These are phyloP conservation scores for Leptopilina clavipes DNA, from an alignment of 1,140 invertebrate genomes.

Conservation along the genomic window DNA sequence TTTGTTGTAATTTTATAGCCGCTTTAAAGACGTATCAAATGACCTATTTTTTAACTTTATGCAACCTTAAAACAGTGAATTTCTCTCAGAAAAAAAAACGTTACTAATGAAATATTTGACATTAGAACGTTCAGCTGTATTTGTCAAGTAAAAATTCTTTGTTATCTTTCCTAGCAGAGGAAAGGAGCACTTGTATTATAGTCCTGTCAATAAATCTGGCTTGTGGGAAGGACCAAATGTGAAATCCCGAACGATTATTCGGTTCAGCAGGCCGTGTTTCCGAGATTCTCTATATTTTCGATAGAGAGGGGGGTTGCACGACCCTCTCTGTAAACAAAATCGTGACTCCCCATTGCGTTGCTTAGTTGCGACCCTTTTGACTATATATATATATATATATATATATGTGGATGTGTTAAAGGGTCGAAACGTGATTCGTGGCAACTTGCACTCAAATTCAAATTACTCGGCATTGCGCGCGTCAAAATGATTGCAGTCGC, in stretches of 20 bases:
- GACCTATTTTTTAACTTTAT: no score
- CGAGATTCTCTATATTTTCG: conserved; percentile 13
- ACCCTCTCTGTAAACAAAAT: conserved; percentile 24
- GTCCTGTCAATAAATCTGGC: conserved; percentile 20
- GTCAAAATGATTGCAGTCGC: conserved; percentile 28
- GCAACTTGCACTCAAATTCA: conserved; percentile 31
- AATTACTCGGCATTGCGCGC: conserved; percentile 34
- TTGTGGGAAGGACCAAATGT: conserved; percentile 12
- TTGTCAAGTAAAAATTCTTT: neutral
- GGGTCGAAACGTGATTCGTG: conserved; percentile 27
- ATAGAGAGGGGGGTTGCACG: neutral
- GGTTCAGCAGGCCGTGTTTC: conserved; percentile 18
- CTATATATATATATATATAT: no score
- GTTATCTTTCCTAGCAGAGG: neutral
- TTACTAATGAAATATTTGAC: conserved; percentile 6
- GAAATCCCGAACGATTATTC: conserved; percentile 18
- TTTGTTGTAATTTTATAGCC: no score
- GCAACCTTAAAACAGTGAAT: no score
- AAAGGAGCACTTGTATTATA: neutral
- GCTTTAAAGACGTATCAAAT: no score
- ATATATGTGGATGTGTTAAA: neutral
- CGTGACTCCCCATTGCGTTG: neutral
- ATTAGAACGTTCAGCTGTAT: neutral
- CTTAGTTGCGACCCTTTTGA: neutral
- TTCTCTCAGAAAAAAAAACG: no score